A percentile compares a stretch with the other conserved stretches of the same genome.
These are phyloP conservation scores for Myotis pilosus DNA, from an alignment of 2,797 vertebrate genomes.

Conservation along the genomic window DNA sequence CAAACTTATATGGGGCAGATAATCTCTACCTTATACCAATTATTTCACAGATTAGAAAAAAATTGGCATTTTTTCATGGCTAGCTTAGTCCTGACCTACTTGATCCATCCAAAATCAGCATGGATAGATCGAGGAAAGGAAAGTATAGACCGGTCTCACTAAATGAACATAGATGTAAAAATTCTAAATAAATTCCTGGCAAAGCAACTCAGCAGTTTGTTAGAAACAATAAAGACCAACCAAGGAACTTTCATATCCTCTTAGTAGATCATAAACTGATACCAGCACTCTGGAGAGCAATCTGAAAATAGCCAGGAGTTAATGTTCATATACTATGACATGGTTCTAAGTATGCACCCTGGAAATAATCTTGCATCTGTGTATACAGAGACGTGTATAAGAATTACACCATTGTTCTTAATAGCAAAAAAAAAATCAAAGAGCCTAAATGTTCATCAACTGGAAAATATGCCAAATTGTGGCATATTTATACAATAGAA, in stretches of 20 bases:
- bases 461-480: background rate
- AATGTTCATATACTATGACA: background rate
- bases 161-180: background rate
- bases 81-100: background rate
- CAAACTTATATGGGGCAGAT: background rate
- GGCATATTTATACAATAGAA: background rate
- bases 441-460: background rate
- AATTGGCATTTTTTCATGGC: background rate
- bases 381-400: background rate
- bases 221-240: background rate
- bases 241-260: background rate
- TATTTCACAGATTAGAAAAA: background rate
- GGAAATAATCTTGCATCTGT: background rate
- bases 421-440: background rate
- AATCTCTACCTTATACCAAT: background rate
- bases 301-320: background rate
- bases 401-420: background rate
- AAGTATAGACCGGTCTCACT: background rate
- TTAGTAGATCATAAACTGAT: background rate
- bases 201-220: background rate
- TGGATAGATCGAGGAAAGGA: background rate
- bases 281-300: background rate
- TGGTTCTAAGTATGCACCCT: background rate
- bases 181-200: background rate
- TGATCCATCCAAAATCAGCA: background rate